A percentile compares a stretch with the other conserved stretches of the same genome.
phyloP scores from a whole-genome alignment of 2,888 invertebrate genomes.

The Gisinianus flammeolus region DNA sequence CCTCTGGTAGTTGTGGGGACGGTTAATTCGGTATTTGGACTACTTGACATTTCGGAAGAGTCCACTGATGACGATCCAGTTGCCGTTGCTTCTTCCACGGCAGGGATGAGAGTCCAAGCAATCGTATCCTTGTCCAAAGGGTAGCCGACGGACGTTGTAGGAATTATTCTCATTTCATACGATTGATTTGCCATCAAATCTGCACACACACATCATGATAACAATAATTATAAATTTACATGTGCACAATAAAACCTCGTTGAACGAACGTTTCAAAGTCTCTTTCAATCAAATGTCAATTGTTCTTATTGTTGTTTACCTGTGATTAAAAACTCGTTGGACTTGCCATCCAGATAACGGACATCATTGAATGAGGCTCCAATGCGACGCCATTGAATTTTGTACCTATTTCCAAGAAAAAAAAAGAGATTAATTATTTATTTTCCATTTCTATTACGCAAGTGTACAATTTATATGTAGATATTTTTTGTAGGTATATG shows the following conservation, averaged over 20 bases:
- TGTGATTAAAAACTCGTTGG: constrained; percentile 51
- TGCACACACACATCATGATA: neutral
- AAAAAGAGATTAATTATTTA: too few relatives aligned
- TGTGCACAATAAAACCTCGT: too few relatives aligned
- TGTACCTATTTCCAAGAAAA: too few relatives aligned
- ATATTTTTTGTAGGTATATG: too few relatives aligned
- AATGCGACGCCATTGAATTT: constrained; percentile 53
- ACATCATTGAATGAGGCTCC: constrained; percentile 52
- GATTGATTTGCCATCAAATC: constrained; percentile 33
- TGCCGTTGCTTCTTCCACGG: neutral
- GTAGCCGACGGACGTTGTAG: constrained; percentile 49
- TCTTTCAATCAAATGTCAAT: too few relatives aligned
- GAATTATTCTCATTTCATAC: constrained; percentile 54
- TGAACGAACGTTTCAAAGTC: too few relatives aligned
- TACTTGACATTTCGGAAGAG: constrained; percentile 36
- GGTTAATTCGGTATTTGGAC: neutral
- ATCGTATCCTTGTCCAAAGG: constrained; percentile 36
- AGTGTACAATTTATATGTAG: too few relatives aligned
- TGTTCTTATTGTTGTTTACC: constrained; percentile 41
- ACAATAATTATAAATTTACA: neutral
- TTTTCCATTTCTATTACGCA: too few relatives aligned
- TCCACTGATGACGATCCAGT: constrained; percentile 23
- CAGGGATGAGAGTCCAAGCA: constrained; percentile 32
- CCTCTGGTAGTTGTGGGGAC: neutral
- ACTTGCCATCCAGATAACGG: constrained; percentile 49